phyloP scores from a whole-genome alignment of 2,888 invertebrate genomes.

The Lasioglossum marginatum region DNA sequence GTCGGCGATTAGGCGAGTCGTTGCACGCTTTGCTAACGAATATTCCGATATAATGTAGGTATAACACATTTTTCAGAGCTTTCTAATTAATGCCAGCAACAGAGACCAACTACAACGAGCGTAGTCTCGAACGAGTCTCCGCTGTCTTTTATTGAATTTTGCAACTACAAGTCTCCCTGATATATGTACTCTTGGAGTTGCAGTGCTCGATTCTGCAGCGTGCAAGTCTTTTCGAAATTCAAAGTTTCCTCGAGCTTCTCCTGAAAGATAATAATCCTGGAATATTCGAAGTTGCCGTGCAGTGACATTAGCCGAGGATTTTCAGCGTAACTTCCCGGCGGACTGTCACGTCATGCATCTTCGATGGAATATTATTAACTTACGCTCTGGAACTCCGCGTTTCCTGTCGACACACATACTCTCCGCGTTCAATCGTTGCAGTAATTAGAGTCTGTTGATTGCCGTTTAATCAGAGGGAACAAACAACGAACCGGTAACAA shows the following conservation, averaged over 20 bases:
- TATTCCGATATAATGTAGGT: background rate
- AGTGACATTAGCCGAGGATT: background rate
- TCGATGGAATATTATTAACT: background rate
- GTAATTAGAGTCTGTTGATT: background rate
- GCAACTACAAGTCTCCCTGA: background rate
- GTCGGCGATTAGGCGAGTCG: background rate
- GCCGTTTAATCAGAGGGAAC: background rate
- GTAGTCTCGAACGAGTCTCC: background rate
- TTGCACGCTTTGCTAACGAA: background rate
- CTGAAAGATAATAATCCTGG: background rate
- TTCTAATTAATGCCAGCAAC: no score
- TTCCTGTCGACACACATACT: background rate
- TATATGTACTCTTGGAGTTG: background rate
- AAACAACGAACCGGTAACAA: conserved; percentile 1
- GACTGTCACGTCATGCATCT: background rate
- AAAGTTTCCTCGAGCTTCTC: background rate
- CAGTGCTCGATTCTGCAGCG: background rate
- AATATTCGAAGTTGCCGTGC: background rate
- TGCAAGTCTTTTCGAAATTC: background rate
- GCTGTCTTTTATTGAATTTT: background rate
- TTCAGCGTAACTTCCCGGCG: background rate
- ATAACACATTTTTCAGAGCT: no score
- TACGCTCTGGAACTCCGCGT: background rate
- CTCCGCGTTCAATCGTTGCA: background rate
- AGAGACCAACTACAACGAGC: no score